Evolutionary conservation across 2,113 vertebrate genomes (phyloP), one percentile per base, ranked within the genome.

Genomic region (Brachirus orientalis): DNA sequence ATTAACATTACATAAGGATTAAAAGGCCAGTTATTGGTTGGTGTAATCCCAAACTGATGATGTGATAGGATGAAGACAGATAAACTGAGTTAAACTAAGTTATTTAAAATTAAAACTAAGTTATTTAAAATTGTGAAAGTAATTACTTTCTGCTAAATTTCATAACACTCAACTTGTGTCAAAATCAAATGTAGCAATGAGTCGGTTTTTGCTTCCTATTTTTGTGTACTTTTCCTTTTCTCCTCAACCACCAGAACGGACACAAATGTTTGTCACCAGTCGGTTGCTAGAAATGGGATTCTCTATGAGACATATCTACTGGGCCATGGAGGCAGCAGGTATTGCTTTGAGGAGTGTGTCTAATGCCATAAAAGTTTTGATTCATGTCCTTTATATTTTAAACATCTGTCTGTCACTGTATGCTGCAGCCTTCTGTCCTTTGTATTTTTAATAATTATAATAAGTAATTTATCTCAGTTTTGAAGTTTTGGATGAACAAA

Each of bases 261-360:
- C 92, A 77, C 91, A 91, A 84, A 91, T 93, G 86, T 94, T 93
- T 88, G 93, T 93, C 83, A 92, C 93, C 83, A 92, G 91, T 68
- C 92, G 92, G 17, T 90, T 94, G 86, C 86, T 94, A 80, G 94
- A 94, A 90, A 94, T 94, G 94, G 94, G 93, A 82, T 94, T 94
- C 87, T 86, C 94, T 84, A 88, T 94, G 85, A 92, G 92, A 81
- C 93, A 94, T 84, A 94, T 94, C 91, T 92, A 91, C 91, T 91
- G 88, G 85, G 94, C 94, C 72, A 92, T 94, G 92, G 94, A 94
- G 72, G 90, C 92, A 72, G 90, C 94, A 94, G 93, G 93, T 94
- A 94, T 74, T 80, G 75, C 85, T 84, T 69, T 78, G 79, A 81
- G 72, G 63, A 69, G 40, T 63, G 46, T 73, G 50, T 84, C 22